Base-by-base conservation (phyloP, 2,797 vertebrate species). In the Loris lydekkerianus region DNA sequence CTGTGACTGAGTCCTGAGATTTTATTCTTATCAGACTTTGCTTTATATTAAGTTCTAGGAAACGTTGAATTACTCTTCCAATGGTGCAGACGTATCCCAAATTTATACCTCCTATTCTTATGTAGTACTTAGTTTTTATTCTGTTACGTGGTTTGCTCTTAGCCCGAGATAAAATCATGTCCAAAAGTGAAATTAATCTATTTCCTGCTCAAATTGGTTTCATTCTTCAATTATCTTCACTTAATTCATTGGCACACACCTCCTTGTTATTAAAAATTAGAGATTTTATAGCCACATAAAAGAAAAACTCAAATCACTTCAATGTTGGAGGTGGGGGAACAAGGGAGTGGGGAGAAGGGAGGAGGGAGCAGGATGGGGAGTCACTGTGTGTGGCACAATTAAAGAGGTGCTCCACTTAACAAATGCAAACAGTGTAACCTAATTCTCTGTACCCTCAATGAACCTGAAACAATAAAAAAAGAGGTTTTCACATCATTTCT, bases 201-300 rank as follows among this genome's bases (percentile, higher is more conserved):
- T 43, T 86, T 85, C 1, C 7, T 94, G 7, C 10, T 21, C 20
- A 60, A 73, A 65, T 25, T 83, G 18, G 1, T 43, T 80, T 34
- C 18, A 37, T 67, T 93, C 14, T 60, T 61, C 37, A 53, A 4
- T 43, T 67, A 60, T 60, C 10, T 7, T 7, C 37, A 65, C 3
- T 40, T 69, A 94, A 43, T 61, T 91, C 13, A 58, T 60, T 61
- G 29, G 3, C 49, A 0, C 10, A 82, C 3, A n/a, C 1, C 20
- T 90, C 7, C 77, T 92, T n/a, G 31, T 77, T 78, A 61, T 67
- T 84, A 65, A 88, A 73, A 88, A 3, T 15, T 90, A 76, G 29
- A 65, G 37, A 67, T 15, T 1, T 17, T 53, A 53, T 53, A 15
- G 49, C 49, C 49, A 53, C 49, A 53, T 1, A 53, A 53, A 53